phyloP scores from a whole-genome alignment of 2,113 vertebrate species.

The Gymnocephalus cernua region DNA sequence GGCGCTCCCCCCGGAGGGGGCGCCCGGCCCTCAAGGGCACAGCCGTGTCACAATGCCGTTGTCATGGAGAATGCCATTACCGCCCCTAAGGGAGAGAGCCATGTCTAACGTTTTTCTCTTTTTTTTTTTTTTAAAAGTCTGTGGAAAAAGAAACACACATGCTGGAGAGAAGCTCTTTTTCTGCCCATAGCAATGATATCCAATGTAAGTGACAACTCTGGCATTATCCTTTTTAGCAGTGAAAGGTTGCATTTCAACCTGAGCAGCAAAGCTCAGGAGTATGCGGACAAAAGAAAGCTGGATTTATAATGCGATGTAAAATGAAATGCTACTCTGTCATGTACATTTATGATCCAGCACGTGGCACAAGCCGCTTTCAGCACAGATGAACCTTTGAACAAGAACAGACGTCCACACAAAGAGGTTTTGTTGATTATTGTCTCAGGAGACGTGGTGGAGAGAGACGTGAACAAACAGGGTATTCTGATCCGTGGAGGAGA shows the following conservation, averaged over 20 bases:
- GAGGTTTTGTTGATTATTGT: constrained; percentile 16
- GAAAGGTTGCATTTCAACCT: constrained; percentile 76
- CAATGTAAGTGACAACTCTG: constrained; percentile 75
- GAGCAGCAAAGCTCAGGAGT: constrained; percentile 37
- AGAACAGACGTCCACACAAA: background rate
- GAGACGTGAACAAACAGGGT: background rate
- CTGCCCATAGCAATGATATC: constrained; percentile 57
- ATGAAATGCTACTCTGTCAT: constrained; percentile 62
- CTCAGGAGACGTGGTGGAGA: constrained; percentile 19
- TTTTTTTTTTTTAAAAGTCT: constrained; percentile 4
- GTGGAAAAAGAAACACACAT: constrained; percentile 46
- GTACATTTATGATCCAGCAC: constrained; percentile 33
- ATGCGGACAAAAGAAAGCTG: constrained; percentile 45
- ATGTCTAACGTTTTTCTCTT: constrained; percentile 20
- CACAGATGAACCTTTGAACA: constrained; percentile 20
- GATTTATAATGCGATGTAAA: constrained; percentile 25
- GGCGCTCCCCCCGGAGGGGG: constrained; percentile 69
- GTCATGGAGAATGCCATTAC: constrained; percentile 84
- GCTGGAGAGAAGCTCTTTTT: constrained; percentile 48
- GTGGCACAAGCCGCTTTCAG: constrained; percentile 10
- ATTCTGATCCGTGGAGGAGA: constrained; percentile 27
- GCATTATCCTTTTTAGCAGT: constrained; percentile 65
- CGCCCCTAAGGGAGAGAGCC: constrained; percentile 71
- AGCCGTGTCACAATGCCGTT: constrained; percentile 78
- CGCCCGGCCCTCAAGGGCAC: constrained; percentile 79